Evolutionary conservation across 2,888 invertebrate species (phyloP), one percentile per base, ranked within the genome.

Genomic region (Acanthoscelides obtectus): DNA sequence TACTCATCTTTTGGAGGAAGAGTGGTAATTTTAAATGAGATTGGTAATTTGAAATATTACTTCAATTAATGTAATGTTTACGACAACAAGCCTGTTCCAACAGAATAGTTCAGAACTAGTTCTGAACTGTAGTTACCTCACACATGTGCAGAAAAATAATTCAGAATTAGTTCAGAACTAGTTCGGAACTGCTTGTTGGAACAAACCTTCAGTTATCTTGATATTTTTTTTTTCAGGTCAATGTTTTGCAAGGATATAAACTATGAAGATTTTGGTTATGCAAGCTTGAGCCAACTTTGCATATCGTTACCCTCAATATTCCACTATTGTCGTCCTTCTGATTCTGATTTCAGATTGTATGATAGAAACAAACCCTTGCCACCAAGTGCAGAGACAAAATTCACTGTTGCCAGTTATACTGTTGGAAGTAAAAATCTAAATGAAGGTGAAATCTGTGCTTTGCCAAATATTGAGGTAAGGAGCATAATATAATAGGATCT

Each of bases 301-400:
- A 72, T 79, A 20, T 79, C 78, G 72, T 74, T 84, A 20, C 75
- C 79, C 8, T 73, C 81, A 19, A 79, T 83, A 67, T 85, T 85
- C 74, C 79, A 82, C 70, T 83, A 79, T 69, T 72, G 78, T 12
- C 77, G 80, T 27, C 80, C 81, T 0, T 78, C 81, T 6, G 73
- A 71, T 2, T 82, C 80, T n/a, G 84, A 85, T 76, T 83, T 79
- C 76, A 83, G 81, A 71, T 72, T 86, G 63, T 86, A 79, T 73
- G 83, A 84, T 76, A 77, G 76, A 22, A 79, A 74, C n/a, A 76
- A 76, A 72, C 81, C 81, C 0, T 72, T 81, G 66, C 80, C 83
- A 4, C 69, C 73, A 17, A 73, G 64, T 64, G 75, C 73, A 0
- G 74, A 76, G 69, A 76, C 73, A 45, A 69, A 8, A 22, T 79